Evolutionary conservation across 2,113 vertebrate genomes (phyloP), one percentile per base, ranked within the genome.

Genomic region (Fulica atra): DNA sequence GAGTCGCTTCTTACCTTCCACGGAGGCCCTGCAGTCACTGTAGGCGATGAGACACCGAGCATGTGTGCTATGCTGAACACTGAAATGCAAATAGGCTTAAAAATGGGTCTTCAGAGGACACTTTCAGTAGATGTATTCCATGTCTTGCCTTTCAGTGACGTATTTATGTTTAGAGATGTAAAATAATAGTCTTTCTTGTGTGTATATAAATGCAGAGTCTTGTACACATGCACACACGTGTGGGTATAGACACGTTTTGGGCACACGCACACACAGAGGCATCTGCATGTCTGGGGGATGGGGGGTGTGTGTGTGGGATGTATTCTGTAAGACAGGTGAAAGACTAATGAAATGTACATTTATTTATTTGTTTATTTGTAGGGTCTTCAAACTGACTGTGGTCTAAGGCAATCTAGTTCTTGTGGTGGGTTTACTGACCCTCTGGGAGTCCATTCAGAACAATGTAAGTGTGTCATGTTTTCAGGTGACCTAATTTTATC

Each of bases 371-470:
- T 50, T 86, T 64, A 50, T 56, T 57, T 31, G 98, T 96, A 91
- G 92, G 82, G 91, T 89, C 89, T 60, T 97, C 97, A 97, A 44
- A 60, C 87, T 76, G 98, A 99, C 94, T 89, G 97, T 93, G 97
- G 97, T 35, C 98, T 99, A 81, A 98, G 98, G 93, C 98, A 98
- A 1, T 98, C 99, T 84, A 98, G 98, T 97, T 99, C 99, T 20
- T 98, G 98, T 10, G 97, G 98, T 80, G 99, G 98, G 28, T 99
- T 99, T 95, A 97, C 98, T 12, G 99, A 99, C 64, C 98, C 98
- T 5, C 25, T 98, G 86, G 93, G 98, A 92, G 97, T 97, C 86
- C 98, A 97, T 82, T 98, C 98, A 68, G 98, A 99, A 35, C 97
- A 98, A 91, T 38, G 99, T 99, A 97, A 98, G 98, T 95, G 33